Evolutionary conservation across 2,797 vertebrate species (phyloP), one percentile per base, ranked within the genome.

Genomic region (Thalassophryne amazonica): DNA sequence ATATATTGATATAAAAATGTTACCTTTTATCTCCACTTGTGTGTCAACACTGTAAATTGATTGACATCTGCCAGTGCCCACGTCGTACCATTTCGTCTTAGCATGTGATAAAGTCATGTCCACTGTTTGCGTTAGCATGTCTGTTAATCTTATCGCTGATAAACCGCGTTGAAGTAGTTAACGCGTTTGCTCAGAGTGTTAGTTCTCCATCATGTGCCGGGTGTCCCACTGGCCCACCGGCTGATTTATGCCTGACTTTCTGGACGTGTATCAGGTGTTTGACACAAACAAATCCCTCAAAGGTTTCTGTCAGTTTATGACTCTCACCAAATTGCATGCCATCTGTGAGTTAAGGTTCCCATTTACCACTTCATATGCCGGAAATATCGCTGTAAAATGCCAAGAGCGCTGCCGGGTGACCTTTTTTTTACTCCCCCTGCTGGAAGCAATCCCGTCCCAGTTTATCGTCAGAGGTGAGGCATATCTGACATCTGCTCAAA

Each of bases 401-500:
- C 10, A 31, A 45, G 14, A 69, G 49, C 6, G 28, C 68, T 77
- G 72, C 76, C 61, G 67, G 67, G 76, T 71, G 37, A 67, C 46
- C 54, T 61, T 66, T 59, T 67, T 61, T 53, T 15, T 28, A 4
- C 21, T n/a, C 7, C 19, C 41, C 10, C 18, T 12, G 33, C 51
- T 32, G 42, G 37, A 61, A 10, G 50, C 48, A 41, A 63, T 55
- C 55, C 79, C 65, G 57, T 78, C 69, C 39, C 39, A 4, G 65
- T 72, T 55, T 47, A 48, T 58, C 23, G 43, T 12, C 53, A 49
- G 49, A 65, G 84, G 68, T 60, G 56, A 80, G 75, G 64, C 70
- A 70, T 61, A 29, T 31, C 65, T 69, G 57, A 73, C 73, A 78
- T 76, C 65, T 75, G 66, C 70, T 47, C 33, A 48, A 59, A 54